These are phyloP conservation scores for Nephrocerus scutellatus DNA, from an alignment of 2,888 invertebrate species.

Conservation along the genomic window DNA sequence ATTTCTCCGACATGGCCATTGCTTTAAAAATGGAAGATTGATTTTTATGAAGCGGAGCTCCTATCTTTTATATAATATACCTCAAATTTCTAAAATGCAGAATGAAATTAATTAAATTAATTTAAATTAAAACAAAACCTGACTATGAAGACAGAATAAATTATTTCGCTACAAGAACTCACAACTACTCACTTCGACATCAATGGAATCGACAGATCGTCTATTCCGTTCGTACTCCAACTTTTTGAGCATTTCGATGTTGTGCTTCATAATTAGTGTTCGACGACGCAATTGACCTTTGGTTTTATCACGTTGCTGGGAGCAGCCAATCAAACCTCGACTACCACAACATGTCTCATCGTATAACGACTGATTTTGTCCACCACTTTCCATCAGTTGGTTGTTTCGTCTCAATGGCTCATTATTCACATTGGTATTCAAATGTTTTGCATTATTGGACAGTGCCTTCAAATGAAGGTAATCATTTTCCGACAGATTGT, in stretches of 20 bases:
- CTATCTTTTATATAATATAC: too few species aligned
- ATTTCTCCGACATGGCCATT: too few species aligned
- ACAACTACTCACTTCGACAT: slow-evolving; percentile 51
- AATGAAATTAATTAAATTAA: background rate
- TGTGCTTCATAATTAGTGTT: slow-evolving; percentile 39
- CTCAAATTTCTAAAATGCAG: too few species aligned
- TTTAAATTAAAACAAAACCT: background rate
- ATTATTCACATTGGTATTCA: slow-evolving; percentile 9
- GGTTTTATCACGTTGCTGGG: slow-evolving; percentile 49
- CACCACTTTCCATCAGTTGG: background rate
- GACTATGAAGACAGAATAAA: background rate
- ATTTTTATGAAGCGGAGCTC: too few species aligned
- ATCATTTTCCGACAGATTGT: slow-evolving; percentile 51
- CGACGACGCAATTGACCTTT: slow-evolving; percentile 52
- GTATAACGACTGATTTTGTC: slow-evolving; percentile 41
- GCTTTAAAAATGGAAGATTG: too few species aligned
- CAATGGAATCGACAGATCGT: slow-evolving; percentile 51
- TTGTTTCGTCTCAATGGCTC: slow-evolving; percentile 1
- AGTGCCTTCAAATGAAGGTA: slow-evolving; percentile 44
- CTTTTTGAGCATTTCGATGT: slow-evolving; percentile 28
- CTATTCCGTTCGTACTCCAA: slow-evolving; percentile 29
- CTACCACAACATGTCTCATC: slow-evolving; percentile 44
- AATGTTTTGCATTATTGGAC: slow-evolving; percentile 30
- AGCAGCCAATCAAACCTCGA: slow-evolving; percentile 49
- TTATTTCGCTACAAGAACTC: background rate